A percentile compares a stretch with the other conserved stretches of the same genome.
Evolutionary conservation across 2,888 invertebrate species (phyloP).

Genomic region (Ochropleura leucogaster): DNA sequence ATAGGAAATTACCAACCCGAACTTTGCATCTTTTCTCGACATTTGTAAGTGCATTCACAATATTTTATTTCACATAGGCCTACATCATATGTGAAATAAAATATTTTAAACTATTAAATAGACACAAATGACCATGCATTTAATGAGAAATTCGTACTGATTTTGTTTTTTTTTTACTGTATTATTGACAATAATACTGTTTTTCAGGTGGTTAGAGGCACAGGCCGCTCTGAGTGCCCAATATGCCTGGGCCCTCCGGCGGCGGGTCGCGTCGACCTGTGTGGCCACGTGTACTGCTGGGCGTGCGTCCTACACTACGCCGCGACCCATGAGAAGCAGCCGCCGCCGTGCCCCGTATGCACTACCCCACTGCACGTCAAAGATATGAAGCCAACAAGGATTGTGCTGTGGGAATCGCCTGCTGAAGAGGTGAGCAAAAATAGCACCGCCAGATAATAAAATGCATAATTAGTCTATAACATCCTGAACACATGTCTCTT

Average conservation of each 20-base stretch:
- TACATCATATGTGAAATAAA: too few species aligned
- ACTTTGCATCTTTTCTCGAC: too few species aligned
- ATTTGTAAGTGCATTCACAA: too few species aligned
- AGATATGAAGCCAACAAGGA: constrained; percentile 94
- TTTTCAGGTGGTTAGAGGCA: constrained; percentile 82
- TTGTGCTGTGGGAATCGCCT: constrained; percentile 83
- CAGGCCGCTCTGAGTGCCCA: constrained; percentile 92
- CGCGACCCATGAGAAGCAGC: constrained; percentile 95
- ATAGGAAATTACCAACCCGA: too few species aligned
- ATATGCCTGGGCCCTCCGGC: constrained; percentile 97
- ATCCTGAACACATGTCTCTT: not conserved
- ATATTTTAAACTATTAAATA: not conserved
- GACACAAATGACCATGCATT: not conserved
- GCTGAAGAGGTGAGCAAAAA: constrained; percentile 79
- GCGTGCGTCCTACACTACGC: constrained; percentile 98
- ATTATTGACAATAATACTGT: not conserved
- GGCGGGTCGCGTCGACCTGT: constrained; percentile 97
- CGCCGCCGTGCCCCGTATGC: constrained; percentile 97
- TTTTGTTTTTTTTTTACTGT: not conserved
- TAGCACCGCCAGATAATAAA: not conserved
- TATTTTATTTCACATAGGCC: too few species aligned
- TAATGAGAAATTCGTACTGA: too few species aligned
- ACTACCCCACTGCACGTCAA: constrained; percentile 94
- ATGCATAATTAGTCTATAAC: not conserved
- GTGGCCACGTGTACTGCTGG: constrained; percentile 99